These are phyloP conservation scores for Danaus melanippus DNA, from an alignment of 1,140 invertebrate species.

Conservation along the genomic window DNA sequence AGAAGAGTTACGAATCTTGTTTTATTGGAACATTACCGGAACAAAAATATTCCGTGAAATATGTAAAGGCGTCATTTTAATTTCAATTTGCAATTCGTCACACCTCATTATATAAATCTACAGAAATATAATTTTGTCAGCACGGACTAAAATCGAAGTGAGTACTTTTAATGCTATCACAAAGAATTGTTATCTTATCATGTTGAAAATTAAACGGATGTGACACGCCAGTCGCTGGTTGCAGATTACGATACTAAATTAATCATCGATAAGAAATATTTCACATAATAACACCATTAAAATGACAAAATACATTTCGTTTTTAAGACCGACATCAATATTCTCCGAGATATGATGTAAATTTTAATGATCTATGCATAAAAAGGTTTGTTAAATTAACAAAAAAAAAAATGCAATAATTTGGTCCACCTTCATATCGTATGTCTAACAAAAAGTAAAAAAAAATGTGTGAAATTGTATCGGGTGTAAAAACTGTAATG, in stretches of 20 bases:
- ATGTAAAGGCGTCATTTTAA: slow-evolving; percentile 4
- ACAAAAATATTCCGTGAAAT: slow-evolving; percentile 11
- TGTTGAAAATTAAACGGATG: slow-evolving; percentile 51
- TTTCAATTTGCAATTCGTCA: slow-evolving; percentile 4
- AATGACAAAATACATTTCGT: background rate
- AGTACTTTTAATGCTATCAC: slow-evolving; percentile 30
- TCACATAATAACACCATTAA: too few relatives aligned
- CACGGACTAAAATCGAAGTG: slow-evolving; percentile 18
- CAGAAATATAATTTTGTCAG: slow-evolving; percentile 3
- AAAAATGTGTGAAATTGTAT: slow-evolving; percentile 1
- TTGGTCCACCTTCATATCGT: too few relatives aligned
- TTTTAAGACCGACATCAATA: background rate
- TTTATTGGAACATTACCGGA: slow-evolving; percentile 10
- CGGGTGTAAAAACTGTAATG: slow-evolving; percentile 25
- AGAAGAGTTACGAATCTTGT: slow-evolving; percentile 8
- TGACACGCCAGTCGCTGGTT: slow-evolving; percentile 39
- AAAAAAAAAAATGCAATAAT: too few relatives aligned
- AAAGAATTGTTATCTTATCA: slow-evolving; percentile 52
- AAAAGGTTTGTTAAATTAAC: too few relatives aligned
- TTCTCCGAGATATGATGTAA: too few relatives aligned
- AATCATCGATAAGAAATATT: slow-evolving; percentile 50
- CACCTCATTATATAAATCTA: slow-evolving; percentile 6
- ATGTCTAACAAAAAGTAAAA: too few relatives aligned
- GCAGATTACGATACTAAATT: slow-evolving; percentile 57
- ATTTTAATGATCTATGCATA: too few relatives aligned